Base-by-base conservation (phyloP, 2,888 invertebrate genomes). In the Rhorus exstirpatorius region DNA sequence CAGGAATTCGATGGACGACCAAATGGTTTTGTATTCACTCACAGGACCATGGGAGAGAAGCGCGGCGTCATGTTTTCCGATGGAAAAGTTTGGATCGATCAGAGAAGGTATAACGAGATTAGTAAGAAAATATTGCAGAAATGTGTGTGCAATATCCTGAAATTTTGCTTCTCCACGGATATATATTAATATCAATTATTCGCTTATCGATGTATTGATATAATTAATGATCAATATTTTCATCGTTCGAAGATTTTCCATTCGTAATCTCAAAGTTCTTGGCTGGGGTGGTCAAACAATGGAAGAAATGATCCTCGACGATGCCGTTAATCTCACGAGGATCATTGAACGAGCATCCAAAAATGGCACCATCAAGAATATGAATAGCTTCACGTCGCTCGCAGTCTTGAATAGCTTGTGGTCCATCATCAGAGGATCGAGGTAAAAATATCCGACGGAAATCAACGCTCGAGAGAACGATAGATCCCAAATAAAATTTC, bases 1-100 rank as follows among this genome's bases (percentile, higher is more conserved):
- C 94, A 94, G 12, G 95, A 95, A 83, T 96, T 96, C 86, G 95
- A 96, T 87, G 96, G 96, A 0, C 93, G 96, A 83, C 96, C 96
- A 0, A 94, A 96, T 84, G 96, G 95, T 41, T 96, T 96, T 89
- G 95, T 96, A 85, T 94, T 95, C 84, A 93, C 94, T 75, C 92
- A 95, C 82, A 93, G 96, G 80, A 95, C 96, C 41, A 94, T 95
- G 76, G 96, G 96, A 17, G 94, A 95, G 88, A 93, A 94, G 90
- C 92, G 94, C 70, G 96, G 96, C 3, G 94, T 96, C n/a, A 95
- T 96, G 1, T 96, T 96, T 85, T 94, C 95, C 0, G 96, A 97
- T 83, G 96, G 96, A 0, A 93, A 94, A 6, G 88, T 95, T 53
- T 97, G 96, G 96, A 94, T 93, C 77, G 94, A 95, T 76, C 96